Evolutionary conservation across 2,888 invertebrate species (phyloP).

Genomic region (Cyrtodaria siliqua): DNA sequence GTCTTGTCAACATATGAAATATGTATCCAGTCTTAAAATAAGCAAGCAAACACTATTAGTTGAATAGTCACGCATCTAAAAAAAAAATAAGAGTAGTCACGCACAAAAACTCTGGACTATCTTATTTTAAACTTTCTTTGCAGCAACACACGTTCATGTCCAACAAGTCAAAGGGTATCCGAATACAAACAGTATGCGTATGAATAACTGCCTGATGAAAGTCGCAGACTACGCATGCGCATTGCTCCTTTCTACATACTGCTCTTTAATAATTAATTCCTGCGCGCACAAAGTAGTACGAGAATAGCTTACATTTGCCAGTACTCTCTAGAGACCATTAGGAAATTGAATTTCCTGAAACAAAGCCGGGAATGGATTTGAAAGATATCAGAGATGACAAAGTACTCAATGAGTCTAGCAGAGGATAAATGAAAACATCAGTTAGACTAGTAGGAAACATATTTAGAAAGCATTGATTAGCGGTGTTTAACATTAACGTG

Average conservation of each 20-base stretch:
- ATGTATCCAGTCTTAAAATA: too few species aligned
- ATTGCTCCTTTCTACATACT: constrained; percentile 15
- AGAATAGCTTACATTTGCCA: constrained; percentile 51
- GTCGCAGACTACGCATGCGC: constrained; percentile 30
- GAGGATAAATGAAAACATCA: constrained; percentile 38
- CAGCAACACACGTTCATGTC: too few species aligned
- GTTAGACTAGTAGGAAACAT: constrained; percentile 28
- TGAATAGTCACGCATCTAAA: too few species aligned
- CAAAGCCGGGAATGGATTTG: constrained; percentile 41
- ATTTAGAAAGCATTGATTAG: constrained; percentile 21
- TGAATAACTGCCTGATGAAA: not conserved
- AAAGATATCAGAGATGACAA: constrained; percentile 40
- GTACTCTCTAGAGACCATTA: constrained; percentile 67
- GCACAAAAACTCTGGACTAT: too few species aligned
- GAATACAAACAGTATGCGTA: constrained; percentile 9
- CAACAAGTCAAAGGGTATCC: constrained; percentile 6
- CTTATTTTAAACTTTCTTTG: too few species aligned
- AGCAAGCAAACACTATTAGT: too few species aligned
- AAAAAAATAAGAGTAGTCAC: too few species aligned
- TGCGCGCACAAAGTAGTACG: constrained; percentile 49
- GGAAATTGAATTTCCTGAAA: constrained; percentile 70
- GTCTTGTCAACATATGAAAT: too few species aligned
- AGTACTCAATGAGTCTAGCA: constrained; percentile 23
- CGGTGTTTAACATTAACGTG: not conserved
- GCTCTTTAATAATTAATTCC: constrained; percentile 61